These are phyloP conservation scores for Sphaerophoria rueppellii DNA, from an alignment of 2,888 invertebrate genomes.

Conservation along the genomic window DNA sequence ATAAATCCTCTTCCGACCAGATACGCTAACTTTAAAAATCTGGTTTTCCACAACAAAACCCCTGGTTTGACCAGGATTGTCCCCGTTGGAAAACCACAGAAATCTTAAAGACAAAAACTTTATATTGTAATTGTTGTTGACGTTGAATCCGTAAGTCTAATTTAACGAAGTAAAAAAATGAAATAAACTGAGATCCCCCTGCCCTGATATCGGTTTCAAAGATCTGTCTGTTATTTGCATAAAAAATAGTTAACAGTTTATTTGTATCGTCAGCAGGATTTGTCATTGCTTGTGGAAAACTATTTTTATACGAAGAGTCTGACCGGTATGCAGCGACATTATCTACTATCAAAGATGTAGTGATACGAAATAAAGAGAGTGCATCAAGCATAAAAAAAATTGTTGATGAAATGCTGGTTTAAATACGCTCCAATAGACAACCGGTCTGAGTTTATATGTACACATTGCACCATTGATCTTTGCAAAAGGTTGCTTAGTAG, in stretches of 20 bases:
- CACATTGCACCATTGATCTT: constrained; percentile 63
- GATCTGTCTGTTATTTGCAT: constrained; percentile 66
- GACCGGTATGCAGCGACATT: constrained; percentile 25
- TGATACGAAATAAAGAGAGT: constrained; percentile 11
- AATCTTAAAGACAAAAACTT: too few relatives aligned
- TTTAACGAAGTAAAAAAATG: too few relatives aligned
- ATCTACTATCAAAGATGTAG: constrained; percentile 49
- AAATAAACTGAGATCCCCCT: constrained; percentile 12
- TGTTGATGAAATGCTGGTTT: constrained; percentile 65
- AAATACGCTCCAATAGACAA: neutral
- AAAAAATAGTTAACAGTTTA: constrained; percentile 56
- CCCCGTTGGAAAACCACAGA: too few relatives aligned
- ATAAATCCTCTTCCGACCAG: too few relatives aligned
- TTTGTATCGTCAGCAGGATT: constrained; percentile 61
- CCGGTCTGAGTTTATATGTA: constrained; percentile 47
- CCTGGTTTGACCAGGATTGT: too few relatives aligned
- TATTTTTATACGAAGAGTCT: constrained; percentile 37
- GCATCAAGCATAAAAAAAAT: constrained; percentile 35
- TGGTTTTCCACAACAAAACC: too few relatives aligned
- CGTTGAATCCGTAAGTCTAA: too few relatives aligned
- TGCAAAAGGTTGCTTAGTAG: neutral
- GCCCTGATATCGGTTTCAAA: constrained; percentile 60
- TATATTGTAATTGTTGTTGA: too few relatives aligned
- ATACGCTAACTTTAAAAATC: too few relatives aligned
- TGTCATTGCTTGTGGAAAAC: constrained; percentile 48